phyloP scores from a whole-genome alignment of 2,888 invertebrate species.

The Calliopum simillimum region DNA sequence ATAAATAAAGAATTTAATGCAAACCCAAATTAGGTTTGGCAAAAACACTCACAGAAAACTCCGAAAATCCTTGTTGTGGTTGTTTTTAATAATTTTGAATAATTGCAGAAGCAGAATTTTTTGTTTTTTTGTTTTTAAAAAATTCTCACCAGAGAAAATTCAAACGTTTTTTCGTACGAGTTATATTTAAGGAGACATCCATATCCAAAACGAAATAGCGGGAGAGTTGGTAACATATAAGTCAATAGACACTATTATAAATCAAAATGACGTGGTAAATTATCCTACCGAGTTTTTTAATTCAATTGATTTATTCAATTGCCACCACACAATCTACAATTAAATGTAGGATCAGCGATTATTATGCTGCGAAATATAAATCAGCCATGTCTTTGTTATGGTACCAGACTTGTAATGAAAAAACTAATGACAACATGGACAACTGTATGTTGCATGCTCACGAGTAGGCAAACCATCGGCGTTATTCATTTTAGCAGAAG shows the following conservation, averaged over 20 bases:
- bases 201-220: conserved; percentile 38
- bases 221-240: conserved; percentile 36
- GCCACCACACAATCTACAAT: conserved; percentile 44
- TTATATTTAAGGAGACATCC: conserved; percentile 32
- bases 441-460: conserved; percentile 29
- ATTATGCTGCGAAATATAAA: too few relatives aligned
- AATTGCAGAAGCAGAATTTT: too few relatives aligned
- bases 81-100: too few relatives aligned
- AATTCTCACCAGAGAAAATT: too few relatives aligned
- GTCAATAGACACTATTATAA: conserved; percentile 41
- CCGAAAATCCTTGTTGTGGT: too few relatives aligned
- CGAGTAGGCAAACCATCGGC: conserved; percentile 24
- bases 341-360: conserved; percentile 37
- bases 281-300: conserved; percentile 46
- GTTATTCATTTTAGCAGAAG: too few relatives aligned
- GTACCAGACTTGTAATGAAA: conserved; percentile 30
- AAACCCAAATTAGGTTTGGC: too few relatives aligned
- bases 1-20: too few relatives aligned
- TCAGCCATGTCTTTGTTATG: conserved; percentile 38
- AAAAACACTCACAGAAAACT: too few relatives aligned
- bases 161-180: too few relatives aligned
- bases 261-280: conserved; percentile 42
- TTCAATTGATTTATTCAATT: conserved; percentile 43
- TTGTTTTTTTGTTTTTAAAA: too few relatives aligned
- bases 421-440: conserved; percentile 35